phyloP scores from a whole-genome alignment of 2,797 vertebrate genomes.

The Smutsia gigantea region DNA sequence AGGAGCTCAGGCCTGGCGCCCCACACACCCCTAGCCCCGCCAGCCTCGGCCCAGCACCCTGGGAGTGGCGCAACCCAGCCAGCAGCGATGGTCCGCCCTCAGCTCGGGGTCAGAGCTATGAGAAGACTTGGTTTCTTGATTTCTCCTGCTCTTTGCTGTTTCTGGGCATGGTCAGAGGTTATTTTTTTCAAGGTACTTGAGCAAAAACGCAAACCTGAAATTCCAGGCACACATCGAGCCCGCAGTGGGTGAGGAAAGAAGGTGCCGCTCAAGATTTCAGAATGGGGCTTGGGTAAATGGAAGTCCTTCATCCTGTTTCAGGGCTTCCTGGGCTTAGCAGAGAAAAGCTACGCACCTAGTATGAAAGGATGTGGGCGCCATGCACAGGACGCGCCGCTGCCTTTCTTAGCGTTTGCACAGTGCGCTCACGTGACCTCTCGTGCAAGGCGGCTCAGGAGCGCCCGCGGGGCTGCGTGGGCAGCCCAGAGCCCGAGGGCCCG shows the following conservation, averaged over 20 bases:
- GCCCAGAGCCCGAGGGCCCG: too few species aligned
- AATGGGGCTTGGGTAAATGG: too few species aligned
- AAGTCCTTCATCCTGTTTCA: not conserved
- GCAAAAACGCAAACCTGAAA: not conserved
- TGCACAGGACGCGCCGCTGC: too few species aligned
- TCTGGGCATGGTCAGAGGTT: not conserved
- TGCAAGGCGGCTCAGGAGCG: too few species aligned
- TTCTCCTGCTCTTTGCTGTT: not conserved
- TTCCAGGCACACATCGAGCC: too few species aligned
- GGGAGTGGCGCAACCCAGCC: too few species aligned
- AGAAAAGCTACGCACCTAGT: not conserved
- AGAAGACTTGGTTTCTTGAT: too few species aligned
- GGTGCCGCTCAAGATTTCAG: not conserved
- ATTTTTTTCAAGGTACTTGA: not conserved
- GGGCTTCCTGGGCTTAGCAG: not conserved
- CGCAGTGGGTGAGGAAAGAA: not conserved
- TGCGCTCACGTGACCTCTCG: too few species aligned
- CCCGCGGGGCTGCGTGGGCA: too few species aligned
- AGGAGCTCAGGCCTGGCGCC: too few species aligned
- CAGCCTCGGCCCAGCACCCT: too few species aligned
- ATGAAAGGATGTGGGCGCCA: not conserved
- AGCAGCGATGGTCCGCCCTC: not conserved
- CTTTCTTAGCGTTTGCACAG: too few species aligned
- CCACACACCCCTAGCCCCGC: not conserved
- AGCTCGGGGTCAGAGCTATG: not conserved